These are phyloP conservation scores for Holocentrus rufus DNA, from an alignment of 2,797 vertebrate genomes.

Conservation along the genomic window DNA sequence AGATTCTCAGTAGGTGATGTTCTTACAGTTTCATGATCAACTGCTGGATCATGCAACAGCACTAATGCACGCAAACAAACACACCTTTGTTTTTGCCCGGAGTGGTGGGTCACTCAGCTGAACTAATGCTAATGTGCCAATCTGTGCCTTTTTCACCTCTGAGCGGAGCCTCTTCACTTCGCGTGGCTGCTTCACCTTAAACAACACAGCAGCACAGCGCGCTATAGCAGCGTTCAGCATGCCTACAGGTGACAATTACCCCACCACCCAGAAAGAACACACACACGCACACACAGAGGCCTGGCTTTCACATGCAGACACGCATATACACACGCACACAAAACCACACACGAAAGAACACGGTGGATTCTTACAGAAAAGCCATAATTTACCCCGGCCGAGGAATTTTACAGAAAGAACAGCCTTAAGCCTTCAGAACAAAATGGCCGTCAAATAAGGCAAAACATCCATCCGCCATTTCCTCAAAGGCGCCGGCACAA, in stretches of 20 bases:
- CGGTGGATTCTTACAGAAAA: constrained; percentile 40
- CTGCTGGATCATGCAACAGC: constrained; percentile 42
- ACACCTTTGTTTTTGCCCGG: constrained; percentile 30
- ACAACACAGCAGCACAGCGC: constrained; percentile 30
- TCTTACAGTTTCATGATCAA: constrained; percentile 28
- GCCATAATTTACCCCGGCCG: constrained; percentile 50
- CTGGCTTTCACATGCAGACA: constrained; percentile 9
- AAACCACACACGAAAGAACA: constrained; percentile 20
- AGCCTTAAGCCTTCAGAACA: constrained; percentile 67
- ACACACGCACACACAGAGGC: not conserved
- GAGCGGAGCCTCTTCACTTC: constrained; percentile 10
- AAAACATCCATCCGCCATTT: constrained; percentile 75
- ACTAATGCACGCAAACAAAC: constrained; percentile 41
- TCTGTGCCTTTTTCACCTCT: constrained; percentile 47
- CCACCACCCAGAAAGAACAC: constrained; percentile 15
- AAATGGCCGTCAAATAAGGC: constrained; percentile 74
- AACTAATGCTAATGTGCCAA: constrained; percentile 61
- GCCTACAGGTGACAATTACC: constrained; percentile 50
- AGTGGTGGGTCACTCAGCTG: constrained; percentile 43
- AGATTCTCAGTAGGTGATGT: not conserved
- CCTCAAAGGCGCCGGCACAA: constrained; percentile 64
- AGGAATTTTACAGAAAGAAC: constrained; percentile 61
- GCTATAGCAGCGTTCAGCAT: constrained; percentile 24
- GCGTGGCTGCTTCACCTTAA: constrained; percentile 47
- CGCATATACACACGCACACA: not conserved